A percentile compares a stretch with the other conserved stretches of the same genome.
Evolutionary conservation across 2,888 invertebrate genomes (phyloP).

Genomic region (Tribolium freemani): DNA sequence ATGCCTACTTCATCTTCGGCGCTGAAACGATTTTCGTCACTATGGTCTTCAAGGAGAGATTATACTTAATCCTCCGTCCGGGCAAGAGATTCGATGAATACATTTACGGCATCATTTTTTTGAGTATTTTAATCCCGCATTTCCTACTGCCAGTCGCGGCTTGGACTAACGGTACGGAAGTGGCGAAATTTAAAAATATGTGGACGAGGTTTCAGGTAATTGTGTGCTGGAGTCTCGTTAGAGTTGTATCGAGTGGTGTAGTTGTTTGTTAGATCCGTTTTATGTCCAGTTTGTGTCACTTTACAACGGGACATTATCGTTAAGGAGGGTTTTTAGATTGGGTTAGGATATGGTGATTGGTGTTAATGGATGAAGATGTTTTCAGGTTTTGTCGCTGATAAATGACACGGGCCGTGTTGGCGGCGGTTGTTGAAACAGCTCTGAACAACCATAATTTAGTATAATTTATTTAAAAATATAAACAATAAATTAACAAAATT

Average conservation of each 20-base stretch:
- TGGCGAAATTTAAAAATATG: constrained; percentile 84
- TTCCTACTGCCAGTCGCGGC: constrained; percentile 78
- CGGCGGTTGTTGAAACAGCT: background rate
- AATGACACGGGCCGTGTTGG: background rate
- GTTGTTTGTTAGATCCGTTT: background rate
- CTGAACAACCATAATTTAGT: too few relatives aligned
- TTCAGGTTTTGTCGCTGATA: background rate
- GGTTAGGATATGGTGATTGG: background rate
- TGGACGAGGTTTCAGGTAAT: constrained; percentile 82
- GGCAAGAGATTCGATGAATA: constrained; percentile 82
- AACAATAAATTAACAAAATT: background rate
- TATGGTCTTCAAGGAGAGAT: constrained; percentile 64
- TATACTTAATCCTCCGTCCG: constrained; percentile 61
- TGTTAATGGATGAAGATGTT: background rate
- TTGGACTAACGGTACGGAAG: constrained; percentile 80
- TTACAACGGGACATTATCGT: background rate
- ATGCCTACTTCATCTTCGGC: constrained; percentile 77
- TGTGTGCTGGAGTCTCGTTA: background rate
- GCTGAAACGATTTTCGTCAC: constrained; percentile 72
- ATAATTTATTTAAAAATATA: background rate
- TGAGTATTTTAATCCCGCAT: constrained; percentile 80
- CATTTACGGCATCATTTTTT: constrained; percentile 81
- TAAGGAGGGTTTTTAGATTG: background rate
- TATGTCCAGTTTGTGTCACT: background rate
- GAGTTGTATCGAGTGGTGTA: too few relatives aligned